Evolutionary conservation across 2,113 vertebrate genomes (phyloP).

Genomic region (Cricetomys ansorgei): DNA sequence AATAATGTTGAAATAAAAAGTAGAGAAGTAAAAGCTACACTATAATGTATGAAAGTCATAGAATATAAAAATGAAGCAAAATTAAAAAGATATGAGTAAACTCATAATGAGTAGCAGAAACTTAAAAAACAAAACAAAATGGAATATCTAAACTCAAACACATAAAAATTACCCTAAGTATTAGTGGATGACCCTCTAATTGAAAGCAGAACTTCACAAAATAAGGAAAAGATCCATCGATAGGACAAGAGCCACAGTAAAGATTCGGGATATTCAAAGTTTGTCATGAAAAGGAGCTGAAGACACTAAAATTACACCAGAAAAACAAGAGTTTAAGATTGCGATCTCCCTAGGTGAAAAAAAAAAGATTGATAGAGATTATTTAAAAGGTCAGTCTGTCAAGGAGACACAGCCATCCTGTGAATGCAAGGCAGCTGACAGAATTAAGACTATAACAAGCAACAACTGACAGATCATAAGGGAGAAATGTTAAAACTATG

Average conservation of each 20-base stretch:
- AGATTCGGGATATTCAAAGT: not conserved
- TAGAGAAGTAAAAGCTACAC: not conserved
- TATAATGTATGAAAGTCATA: not conserved
- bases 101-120: not conserved
- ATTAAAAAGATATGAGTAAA: not conserved
- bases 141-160: not conserved
- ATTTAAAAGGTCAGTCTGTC: not conserved
- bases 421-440: not conserved
- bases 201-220: not conserved
- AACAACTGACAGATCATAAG: not conserved
- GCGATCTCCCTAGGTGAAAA: not conserved
- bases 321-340: not conserved
- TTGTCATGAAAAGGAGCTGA: not conserved
- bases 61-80: not conserved
- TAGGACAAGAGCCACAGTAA: not conserved
- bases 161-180: not conserved
- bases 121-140: not conserved
- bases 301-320: not conserved
- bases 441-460: not conserved
- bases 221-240: not conserved
- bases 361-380: not conserved
- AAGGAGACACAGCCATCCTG: not conserved
- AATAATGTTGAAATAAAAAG: not conserved
- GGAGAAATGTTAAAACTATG: not conserved
- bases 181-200: not conserved